A percentile compares a stretch with the other conserved stretches of the same genome.
Evolutionary conservation across 2,797 vertebrate species (phyloP).

Genomic region (Linurgus olivaceus): DNA sequence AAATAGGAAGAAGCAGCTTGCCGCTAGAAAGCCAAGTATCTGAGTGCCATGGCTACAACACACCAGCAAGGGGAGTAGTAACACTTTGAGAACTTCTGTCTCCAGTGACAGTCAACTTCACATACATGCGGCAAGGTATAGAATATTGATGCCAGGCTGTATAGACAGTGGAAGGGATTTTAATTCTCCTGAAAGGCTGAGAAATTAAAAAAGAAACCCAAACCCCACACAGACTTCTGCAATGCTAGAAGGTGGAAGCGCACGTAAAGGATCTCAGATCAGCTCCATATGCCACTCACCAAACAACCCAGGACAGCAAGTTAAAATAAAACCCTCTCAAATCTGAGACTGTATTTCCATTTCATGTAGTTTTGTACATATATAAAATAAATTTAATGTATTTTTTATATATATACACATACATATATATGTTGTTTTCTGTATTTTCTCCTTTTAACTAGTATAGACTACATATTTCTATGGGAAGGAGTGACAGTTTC

Average conservation of each 20-base stretch:
- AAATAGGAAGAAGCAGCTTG: not conserved
- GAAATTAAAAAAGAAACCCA: not conserved
- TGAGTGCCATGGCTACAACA: constrained; percentile 56
- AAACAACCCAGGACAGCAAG: not conserved
- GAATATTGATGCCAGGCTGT: constrained; percentile 8
- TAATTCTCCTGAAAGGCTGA: constrained; percentile 14
- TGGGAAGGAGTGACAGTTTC: not conserved
- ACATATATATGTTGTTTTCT: accelerated
- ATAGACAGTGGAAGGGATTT: constrained; percentile 14
- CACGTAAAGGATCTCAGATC: not conserved
- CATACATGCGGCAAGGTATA: not conserved
- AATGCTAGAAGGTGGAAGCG: not conserved
- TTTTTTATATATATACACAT: not conserved
- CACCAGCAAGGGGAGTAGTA: constrained; percentile 79
- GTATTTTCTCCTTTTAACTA: not conserved
- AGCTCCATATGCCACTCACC: not conserved
- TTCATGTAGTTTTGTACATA: not conserved
- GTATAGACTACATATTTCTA: not conserved
- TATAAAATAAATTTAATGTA: no score
- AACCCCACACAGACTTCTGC: not conserved
- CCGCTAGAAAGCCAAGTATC: not conserved
- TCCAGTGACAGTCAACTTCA: not conserved
- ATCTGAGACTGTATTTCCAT: not conserved
- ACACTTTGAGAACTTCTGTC: constrained; percentile 70
- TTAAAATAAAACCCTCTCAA: not conserved